Conservation (phyloP, 2,797 vertebrate species). For the Sebastes glaucus region DNA sequence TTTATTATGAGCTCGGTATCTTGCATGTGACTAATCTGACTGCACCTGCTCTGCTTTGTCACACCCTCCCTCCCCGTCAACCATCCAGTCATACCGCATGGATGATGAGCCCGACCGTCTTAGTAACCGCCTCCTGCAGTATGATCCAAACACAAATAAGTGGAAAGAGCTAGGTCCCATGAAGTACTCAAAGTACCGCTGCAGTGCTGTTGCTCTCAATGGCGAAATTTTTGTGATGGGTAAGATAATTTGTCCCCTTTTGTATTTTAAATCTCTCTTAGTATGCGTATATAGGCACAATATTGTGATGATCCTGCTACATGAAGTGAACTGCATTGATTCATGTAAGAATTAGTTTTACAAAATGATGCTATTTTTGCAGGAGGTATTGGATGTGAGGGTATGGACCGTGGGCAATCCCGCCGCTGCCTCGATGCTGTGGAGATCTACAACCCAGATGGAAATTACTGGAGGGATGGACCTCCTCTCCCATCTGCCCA, state of each 20-base stretch:
- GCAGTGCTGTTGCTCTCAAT: slow-evolving; percentile 88
- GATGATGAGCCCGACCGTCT: slow-evolving; percentile 97
- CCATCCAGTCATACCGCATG: slow-evolving; percentile 84
- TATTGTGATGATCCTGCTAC: neutral
- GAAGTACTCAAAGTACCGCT: slow-evolving; percentile 96
- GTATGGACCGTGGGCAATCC: slow-evolving; percentile 91
- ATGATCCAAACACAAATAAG: slow-evolving; percentile 90
- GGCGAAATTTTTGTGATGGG: slow-evolving; percentile 94
- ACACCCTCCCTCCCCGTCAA: slow-evolving; percentile 1
- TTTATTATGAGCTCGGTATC: neutral
- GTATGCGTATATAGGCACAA: neutral
- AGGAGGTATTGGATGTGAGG: slow-evolving; percentile 97
- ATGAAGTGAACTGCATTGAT: neutral
- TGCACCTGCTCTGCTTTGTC: slow-evolving; percentile 67
- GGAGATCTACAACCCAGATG: slow-evolving; percentile 96
- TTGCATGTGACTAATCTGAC: slow-evolving; percentile 17
- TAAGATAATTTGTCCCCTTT: slow-evolving; percentile 72
- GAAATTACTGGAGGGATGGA: slow-evolving; percentile 93
- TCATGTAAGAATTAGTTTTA: neutral
- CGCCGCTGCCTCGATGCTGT: slow-evolving; percentile 92
- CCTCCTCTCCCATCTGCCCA: slow-evolving; percentile 90
- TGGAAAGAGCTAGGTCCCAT: slow-evolving; percentile 91
- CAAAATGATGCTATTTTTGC: neutral
- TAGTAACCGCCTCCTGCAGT: slow-evolving; percentile 91
- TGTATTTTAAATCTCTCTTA: neutral